phyloP scores from a whole-genome alignment of 2,113 vertebrate genomes.

The Lagopus muta region DNA sequence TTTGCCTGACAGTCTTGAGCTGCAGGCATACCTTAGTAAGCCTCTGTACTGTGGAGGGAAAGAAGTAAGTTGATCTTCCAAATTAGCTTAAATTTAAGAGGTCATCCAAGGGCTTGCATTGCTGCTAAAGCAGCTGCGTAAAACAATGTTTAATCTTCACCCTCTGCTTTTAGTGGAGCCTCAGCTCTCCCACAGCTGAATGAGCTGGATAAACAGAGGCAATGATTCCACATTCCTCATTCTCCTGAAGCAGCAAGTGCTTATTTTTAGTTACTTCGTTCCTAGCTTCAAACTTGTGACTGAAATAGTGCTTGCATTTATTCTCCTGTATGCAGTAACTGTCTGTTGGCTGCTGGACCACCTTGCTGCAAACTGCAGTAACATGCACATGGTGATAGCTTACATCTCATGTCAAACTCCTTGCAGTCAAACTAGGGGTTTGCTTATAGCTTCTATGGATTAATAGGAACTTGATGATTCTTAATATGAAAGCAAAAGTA shows the following conservation, averaged over 20 bases:
- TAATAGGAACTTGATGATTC: not conserved
- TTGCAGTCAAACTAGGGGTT: not conserved
- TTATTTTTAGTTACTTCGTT: not conserved
- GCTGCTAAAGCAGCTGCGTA: not conserved
- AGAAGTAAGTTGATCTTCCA: not conserved
- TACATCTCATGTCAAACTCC: not conserved
- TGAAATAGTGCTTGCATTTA: not conserved
- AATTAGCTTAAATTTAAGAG: not conserved
- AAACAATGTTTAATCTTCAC: not conserved
- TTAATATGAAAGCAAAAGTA: not conserved
- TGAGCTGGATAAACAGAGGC: not conserved
- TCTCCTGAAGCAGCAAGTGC: not conserved
- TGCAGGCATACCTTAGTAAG: not conserved
- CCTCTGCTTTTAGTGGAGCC: not conserved
- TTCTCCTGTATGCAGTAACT: not conserved
- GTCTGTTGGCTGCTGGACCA: not conserved
- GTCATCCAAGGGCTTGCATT: not conserved
- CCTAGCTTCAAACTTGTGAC: not conserved
- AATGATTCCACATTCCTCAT: not conserved
- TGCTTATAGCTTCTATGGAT: not conserved
- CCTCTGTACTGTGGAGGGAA: not conserved
- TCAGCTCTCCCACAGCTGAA: not conserved
- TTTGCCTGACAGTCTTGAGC: not conserved
- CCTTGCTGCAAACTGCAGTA: not conserved
- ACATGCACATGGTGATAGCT: accelerated